These are phyloP conservation scores for Hydrochoerus hydrochaeris DNA, from an alignment of 2,113 vertebrate genomes.

Conservation along the genomic window DNA sequence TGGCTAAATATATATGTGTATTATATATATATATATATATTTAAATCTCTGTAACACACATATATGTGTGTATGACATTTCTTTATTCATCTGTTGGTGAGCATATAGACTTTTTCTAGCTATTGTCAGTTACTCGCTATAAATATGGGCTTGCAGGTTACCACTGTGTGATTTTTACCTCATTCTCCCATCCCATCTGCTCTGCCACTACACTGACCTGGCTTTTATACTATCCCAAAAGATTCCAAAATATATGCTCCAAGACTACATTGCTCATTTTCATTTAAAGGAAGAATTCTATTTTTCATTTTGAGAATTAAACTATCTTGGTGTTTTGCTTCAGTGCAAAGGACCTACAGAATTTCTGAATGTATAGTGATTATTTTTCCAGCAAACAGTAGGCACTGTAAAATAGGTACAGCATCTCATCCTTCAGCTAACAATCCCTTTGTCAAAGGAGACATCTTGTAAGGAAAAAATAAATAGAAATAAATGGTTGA, in stretches of 20 bases:
- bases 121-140: background rate
- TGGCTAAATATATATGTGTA: no score
- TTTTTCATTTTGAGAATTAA: constrained; percentile 23
- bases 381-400: background rate
- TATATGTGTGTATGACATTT: background rate
- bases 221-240: background rate
- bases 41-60: no score
- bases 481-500: background rate
- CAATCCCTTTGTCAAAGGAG: background rate
- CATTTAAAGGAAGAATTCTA: constrained; percentile 13
- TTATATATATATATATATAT: background rate
- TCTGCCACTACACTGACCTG: background rate
- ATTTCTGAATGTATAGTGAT: background rate
- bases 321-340: background rate
- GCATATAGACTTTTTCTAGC: background rate
- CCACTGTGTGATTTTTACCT: background rate
- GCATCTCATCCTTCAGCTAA: background rate
- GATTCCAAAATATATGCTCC: background rate
- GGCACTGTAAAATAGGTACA: background rate
- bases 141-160: background rate
- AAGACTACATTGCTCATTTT: background rate
- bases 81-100: background rate
- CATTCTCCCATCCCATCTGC: background rate
- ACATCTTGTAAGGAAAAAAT: background rate
- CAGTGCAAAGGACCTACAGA: background rate